Percentiles rank a stretch among this genome's conserved stretches.
These are phyloP conservation scores for Dermatophagoides farinae DNA, from an alignment of 1,140 invertebrate species.

Conservation along the genomic window DNA sequence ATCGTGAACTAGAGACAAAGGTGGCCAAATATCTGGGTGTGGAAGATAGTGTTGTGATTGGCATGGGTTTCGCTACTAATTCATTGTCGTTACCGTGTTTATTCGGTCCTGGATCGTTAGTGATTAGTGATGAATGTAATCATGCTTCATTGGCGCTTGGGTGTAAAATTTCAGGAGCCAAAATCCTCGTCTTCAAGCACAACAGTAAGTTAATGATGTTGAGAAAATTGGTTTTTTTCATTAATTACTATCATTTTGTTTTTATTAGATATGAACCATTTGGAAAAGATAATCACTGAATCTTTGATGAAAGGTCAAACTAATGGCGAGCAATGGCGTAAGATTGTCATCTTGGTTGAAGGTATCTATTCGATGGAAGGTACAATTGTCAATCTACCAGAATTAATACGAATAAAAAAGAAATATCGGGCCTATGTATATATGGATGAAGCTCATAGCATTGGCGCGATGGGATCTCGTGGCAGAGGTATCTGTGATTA, in stretches of 20 bases:
- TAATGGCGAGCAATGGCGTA: conserved; percentile 56
- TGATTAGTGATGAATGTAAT: conserved; percentile 87
- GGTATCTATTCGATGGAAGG: conserved; percentile 94
- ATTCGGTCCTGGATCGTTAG: conserved; percentile 57
- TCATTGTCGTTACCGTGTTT: conserved; percentile 74
- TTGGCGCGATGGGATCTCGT: conserved; percentile 68
- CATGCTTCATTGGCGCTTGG: conserved; percentile 91
- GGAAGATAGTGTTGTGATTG: conserved; percentile 82
- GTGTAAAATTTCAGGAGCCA: conserved; percentile 63
- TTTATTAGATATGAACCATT: conserved; percentile 49
- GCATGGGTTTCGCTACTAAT: conserved; percentile 98
- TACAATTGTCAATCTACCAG: conserved; percentile 69
- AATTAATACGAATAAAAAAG: conserved; percentile 73
- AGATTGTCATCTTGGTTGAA: conserved; percentile 83
- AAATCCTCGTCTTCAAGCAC: conserved; percentile 73
- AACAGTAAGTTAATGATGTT: conserved; percentile 26
- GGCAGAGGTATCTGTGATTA: conserved; percentile 79
- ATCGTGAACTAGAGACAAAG: conserved; percentile 56
- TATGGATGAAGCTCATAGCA: conserved; percentile 87
- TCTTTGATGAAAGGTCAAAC: conserved; percentile 55
- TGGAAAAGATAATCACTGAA: conserved; percentile 54
- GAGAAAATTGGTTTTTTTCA: neutral
- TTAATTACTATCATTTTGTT: neutral
- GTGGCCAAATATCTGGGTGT: conserved; percentile 78
- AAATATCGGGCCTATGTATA: conserved; percentile 88